These are phyloP conservation scores for Bombyx mori DNA, from an alignment of 1,140 invertebrate species.

Conservation along the genomic window DNA sequence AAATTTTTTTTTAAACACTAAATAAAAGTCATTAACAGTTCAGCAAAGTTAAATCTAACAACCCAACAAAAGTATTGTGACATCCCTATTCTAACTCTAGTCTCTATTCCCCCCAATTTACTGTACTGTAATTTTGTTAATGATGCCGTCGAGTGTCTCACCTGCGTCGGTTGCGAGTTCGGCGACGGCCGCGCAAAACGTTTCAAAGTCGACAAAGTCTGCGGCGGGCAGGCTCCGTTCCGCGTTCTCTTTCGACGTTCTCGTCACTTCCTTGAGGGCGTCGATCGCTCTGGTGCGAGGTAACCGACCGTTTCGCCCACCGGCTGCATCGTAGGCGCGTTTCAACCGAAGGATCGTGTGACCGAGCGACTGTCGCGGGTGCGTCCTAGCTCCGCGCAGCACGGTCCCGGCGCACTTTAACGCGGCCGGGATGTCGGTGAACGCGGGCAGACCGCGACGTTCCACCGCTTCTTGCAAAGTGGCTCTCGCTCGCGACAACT, in stretches of 20 bases:
- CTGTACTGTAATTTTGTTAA: no score
- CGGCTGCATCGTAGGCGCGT: conserved; percentile 58
- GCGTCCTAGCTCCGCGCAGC: conserved; percentile 55
- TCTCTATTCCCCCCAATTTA: no score
- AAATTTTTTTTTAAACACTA: no score
- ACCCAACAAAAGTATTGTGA: no score
- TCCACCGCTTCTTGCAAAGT: conserved; percentile 76
- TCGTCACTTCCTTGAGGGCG: conserved; percentile 45
- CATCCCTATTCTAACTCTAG: no score
- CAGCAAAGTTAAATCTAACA: no score
- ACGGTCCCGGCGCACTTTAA: conserved; percentile 75
- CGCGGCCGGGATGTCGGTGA: conserved; percentile 74
- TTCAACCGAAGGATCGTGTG: conserved; percentile 58
- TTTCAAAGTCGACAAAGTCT: conserved; percentile 67
- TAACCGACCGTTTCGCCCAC: conserved; percentile 37
- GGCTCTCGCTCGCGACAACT: conserved; percentile 74
- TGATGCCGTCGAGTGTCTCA: conserved; percentile 9
- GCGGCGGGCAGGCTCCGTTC: conserved; percentile 34
- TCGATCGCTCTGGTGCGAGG: conserved; percentile 37
- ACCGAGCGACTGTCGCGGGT: conserved; percentile 50
- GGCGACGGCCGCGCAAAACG: conserved; percentile 72
- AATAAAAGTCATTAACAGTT: no score
- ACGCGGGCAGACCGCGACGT: conserved; percentile 75
- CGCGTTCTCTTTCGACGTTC: conserved; percentile 31
- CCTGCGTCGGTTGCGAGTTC: conserved; percentile 68